Evolutionary conservation across 2,888 invertebrate species (phyloP), one percentile per base, ranked within the genome.

Genomic region (Troides oblongomaculatus): DNA sequence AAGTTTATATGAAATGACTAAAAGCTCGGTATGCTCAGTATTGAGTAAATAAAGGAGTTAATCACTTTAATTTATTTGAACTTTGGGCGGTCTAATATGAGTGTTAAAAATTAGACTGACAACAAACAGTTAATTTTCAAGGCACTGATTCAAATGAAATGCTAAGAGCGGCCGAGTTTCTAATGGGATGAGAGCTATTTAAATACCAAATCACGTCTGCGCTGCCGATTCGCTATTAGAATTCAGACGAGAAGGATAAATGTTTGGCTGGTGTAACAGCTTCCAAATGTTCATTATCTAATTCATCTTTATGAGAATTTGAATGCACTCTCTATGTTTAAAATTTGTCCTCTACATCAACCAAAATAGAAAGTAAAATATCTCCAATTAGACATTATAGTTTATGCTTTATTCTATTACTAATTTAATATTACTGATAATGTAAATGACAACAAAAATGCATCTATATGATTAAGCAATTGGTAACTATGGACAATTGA

Each of bases 191-290:
- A 60, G 59, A 57, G 25, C 46, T 50, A 50, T 66, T 66, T 60
- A 66, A 66, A 66, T 66, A 60, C 66, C 46, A 60, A 66, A 66
- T 66, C 60, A 60, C 60, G 50, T 50, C 59, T 23, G 4, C 25
- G 46, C 60, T 30, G 60, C 60, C 59, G 25, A 46, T 59, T 46
- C 43, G 58, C 39, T 12, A 59, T 66, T 66, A 59, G 59, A 60
- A 66, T 60, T 60, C 60, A 30, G 14, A 30, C 60, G 59, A 53
- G 50, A 50, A 60, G 50, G 43, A 53, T 53, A 53, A 53, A 53
- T 53, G 53, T 62, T 62, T 62, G 21, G 62, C 62, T 62, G 62
- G 39, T 43, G 46, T 62, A 62, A 62, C 43, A 21, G 62, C 62
- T 36, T n/a, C n/a, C 14, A 36, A 36, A 43, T 62, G 39, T 62